Conservation (phyloP, 2,888 invertebrate genomes). For the Muschampia plurimacula region DNA sequence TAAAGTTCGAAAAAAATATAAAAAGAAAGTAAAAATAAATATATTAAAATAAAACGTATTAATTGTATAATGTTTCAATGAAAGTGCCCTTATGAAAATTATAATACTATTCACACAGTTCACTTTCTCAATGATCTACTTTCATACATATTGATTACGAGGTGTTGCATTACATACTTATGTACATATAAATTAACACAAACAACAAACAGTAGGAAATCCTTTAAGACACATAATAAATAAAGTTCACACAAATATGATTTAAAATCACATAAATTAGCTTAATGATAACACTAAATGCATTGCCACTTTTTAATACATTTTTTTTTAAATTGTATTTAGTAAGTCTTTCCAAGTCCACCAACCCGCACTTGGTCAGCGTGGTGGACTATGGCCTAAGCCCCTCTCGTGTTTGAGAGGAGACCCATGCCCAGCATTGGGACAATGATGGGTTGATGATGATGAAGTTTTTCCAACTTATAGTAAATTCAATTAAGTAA, state of each 20-base stretch:
- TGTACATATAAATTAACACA: slow-evolving; percentile 14
- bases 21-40: not conserved
- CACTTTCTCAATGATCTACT: slow-evolving; percentile 31
- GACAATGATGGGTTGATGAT: too few species aligned
- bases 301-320: not conserved
- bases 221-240: not conserved
- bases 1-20: not conserved
- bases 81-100: slow-evolving; percentile 19
- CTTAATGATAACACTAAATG: not conserved
- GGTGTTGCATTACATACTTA: slow-evolving; percentile 16
- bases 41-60: not conserved
- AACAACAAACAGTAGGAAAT: not conserved
- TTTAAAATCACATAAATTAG: slow-evolving; percentile 12
- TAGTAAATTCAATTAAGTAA: too few species aligned
- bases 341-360: too few species aligned
- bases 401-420: too few species aligned
- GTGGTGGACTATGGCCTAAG: too few species aligned
- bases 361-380: too few species aligned
- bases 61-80: slow-evolving; percentile 17
- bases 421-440: too few species aligned
- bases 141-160: slow-evolving; percentile 33
- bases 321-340: not conserved
- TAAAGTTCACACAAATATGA: not conserved
- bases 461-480: too few species aligned
- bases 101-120: slow-evolving; percentile 10